Evolutionary conservation across 2,113 vertebrate species (phyloP), one percentile per base, ranked within the genome.

Genomic region (Chaetops frenatus): DNA sequence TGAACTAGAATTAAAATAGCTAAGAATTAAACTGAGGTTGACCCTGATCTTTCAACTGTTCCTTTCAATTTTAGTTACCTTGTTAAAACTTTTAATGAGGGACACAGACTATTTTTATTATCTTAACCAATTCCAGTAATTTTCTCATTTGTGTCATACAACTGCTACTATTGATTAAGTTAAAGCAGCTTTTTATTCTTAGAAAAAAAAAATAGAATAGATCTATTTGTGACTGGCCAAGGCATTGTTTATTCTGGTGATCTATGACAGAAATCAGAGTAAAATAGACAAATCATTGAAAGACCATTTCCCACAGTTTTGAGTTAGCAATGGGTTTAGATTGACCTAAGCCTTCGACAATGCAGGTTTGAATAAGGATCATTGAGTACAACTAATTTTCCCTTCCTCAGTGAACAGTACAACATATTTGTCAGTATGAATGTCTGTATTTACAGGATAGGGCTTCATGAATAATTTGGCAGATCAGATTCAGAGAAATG

Each of bases 1-100:
- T 53, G 45, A 80, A 66, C 42, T 40, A 73, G 66, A 94, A 64
- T 86, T 87, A 95, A 96, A 88, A 85, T 62, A 93, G 54, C 81
- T 88, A 81, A 95, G 97, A 96, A 94, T 92, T 84, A 91, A 97
- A 90, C 74, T 96, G 92, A 88, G 96, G 85, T 82, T 96, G 81
- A 88, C 92, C 85, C 20, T 96, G 92, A 66, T 77, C 82, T 83
- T 94, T 86, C 50, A 95, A 94, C 80, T 78, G 83, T 94, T 94
- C 73, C 35, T 92, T 97, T 97, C 84, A 95, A 57, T 86, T 96
- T 94, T 86, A 92, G 92, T 81, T 81, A 64, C 31, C 85, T 92
- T 92, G 38, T 50, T 91, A 91, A 91, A 65, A 57, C 12, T 15
- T 80, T 78, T 88, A 93, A 90, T 74, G 45, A 94, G 31, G 31